Conservation (phyloP, 2,113 vertebrate genomes). For the Symphodus melops region DNA sequence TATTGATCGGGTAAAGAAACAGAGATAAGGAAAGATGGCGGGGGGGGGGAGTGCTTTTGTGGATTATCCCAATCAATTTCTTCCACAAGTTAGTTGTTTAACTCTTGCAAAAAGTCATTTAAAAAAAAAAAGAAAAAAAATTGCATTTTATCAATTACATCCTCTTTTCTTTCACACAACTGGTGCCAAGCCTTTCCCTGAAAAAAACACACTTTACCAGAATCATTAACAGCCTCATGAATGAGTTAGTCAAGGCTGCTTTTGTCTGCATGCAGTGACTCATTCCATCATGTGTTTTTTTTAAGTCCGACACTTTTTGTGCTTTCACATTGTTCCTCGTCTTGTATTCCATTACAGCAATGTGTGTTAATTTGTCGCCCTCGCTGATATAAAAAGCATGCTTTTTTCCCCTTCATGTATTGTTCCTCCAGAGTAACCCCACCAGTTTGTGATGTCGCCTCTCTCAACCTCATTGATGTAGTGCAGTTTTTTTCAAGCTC, state of each 20-base stretch:
- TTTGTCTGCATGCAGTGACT: conserved; percentile 19
- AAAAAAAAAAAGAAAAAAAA: too few relatives aligned
- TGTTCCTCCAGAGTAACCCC: neutral
- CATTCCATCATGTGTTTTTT: neutral
- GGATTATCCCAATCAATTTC: neutral
- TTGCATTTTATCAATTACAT: neutral
- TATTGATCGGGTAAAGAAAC: conserved; percentile 18
- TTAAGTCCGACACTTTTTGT: conserved; percentile 18
- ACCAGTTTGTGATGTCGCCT: neutral
- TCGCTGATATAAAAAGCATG: conserved; percentile 17
- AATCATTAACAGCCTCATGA: neutral
- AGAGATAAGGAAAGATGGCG: neutral
- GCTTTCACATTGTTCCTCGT: conserved; percentile 4
- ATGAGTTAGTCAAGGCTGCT: neutral
- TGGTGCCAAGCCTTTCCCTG: neutral
- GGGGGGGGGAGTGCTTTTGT: neutral
- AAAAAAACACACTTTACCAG: neutral
- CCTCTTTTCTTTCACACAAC: neutral
- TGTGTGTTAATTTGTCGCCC: conserved; percentile 56
- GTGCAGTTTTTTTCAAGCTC: conserved; percentile 6
- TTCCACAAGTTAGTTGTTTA: neutral
- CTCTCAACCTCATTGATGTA: neutral
- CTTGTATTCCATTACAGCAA: conserved; percentile 36
- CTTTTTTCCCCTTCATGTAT: neutral
- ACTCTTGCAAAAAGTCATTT: too few relatives aligned